Evolutionary conservation across 2,888 invertebrate species (phyloP).

Genomic region (Erebia ligea): DNA sequence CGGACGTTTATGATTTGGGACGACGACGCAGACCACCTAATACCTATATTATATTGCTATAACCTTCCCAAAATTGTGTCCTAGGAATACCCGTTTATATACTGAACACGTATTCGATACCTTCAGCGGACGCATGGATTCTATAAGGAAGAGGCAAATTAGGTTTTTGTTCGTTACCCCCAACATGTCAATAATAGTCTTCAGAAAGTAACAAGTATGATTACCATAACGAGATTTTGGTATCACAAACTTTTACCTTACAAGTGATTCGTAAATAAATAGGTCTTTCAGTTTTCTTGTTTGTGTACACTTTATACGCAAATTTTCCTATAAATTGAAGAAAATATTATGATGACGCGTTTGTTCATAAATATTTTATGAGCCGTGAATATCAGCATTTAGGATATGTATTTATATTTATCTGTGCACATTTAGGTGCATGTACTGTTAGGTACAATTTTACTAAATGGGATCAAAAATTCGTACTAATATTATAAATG

Average conservation of each 20-base stretch:
- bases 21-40: no score
- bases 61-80: background rate
- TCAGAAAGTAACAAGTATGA: constrained; percentile 13
- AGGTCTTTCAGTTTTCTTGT: constrained; percentile 9
- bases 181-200: constrained; percentile 23
- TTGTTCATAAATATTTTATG: constrained; percentile 10
- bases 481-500: no score
- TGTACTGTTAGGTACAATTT: background rate
- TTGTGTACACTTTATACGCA: constrained; percentile 1
- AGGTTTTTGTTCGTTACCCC: constrained; percentile 36
- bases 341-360: constrained; percentile 3
- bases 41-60: background rate
- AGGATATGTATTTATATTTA: background rate
- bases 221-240: constrained; percentile 3
- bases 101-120: constrained; percentile 31
- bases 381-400: background rate
- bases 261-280: constrained; percentile 2
- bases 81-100: constrained; percentile 23
- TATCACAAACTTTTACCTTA: background rate
- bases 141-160: constrained; percentile 34
- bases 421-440: background rate
- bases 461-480: background rate
- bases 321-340: constrained; percentile 10
- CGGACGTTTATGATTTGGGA: no score
- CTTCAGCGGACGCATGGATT: constrained; percentile 21